These are phyloP conservation scores for Seriola quinqueradiata DNA, from an alignment of 2,113 vertebrate species.

Conservation along the genomic window DNA sequence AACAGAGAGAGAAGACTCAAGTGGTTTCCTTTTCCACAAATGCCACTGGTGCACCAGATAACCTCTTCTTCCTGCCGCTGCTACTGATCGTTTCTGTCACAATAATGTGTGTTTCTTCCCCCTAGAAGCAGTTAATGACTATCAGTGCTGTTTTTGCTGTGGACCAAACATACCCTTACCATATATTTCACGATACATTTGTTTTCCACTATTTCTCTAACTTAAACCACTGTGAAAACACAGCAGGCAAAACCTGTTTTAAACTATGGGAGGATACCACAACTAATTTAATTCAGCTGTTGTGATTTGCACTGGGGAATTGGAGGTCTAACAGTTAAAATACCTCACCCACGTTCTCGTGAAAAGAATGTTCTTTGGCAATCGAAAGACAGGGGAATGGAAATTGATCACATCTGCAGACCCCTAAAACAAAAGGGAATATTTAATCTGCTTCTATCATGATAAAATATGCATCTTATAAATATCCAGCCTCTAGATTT, in stretches of 20 bases:
- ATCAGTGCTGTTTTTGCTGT: background rate
- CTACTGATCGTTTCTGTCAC: background rate
- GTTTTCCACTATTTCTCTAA: conserved; percentile 25
- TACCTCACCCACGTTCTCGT: conserved; percentile 39
- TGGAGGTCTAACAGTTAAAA: conserved; percentile 27
- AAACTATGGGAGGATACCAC: conserved; percentile 42
- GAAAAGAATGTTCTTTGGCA: conserved; percentile 60
- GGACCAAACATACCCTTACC: conserved; percentile 12
- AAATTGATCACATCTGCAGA: conserved; percentile 67
- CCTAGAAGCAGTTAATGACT: conserved; percentile 3
- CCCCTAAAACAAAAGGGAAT: conserved; percentile 35
- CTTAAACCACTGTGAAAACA: conserved; percentile 31
- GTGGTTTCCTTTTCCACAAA: conserved; percentile 45
- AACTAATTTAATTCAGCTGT: conserved; percentile 57
- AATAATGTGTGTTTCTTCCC: conserved; percentile 23
- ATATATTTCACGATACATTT: conserved; percentile 12
- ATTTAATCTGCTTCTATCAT: conserved; percentile 25
- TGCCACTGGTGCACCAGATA: conserved; percentile 33
- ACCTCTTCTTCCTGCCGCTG: conserved; percentile 60
- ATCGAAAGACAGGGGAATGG: background rate
- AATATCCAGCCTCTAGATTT: background rate
- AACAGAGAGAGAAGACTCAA: conserved; percentile 28
- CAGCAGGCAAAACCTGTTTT: conserved; percentile 27
- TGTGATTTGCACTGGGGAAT: conserved; percentile 36
- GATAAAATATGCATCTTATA: conserved; percentile 21